A percentile compares a stretch with the other conserved stretches of the same genome.
Conservation (phyloP, 2,888 invertebrate genomes). For the Mythimna pallens region DNA sequence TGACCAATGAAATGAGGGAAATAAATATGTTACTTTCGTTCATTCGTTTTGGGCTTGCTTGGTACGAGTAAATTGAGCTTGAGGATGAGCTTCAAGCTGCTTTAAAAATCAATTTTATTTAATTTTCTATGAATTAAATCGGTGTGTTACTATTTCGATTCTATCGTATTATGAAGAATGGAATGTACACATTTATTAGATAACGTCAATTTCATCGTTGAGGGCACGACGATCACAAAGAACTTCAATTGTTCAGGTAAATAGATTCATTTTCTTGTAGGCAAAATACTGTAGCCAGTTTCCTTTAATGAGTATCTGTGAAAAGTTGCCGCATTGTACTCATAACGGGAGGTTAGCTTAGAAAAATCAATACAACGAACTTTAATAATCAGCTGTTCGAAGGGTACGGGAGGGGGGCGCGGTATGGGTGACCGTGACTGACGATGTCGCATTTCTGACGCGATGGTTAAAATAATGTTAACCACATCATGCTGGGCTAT, state of each 20-base stretch:
- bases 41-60: constrained; percentile 71
- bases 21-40: constrained; percentile 72
- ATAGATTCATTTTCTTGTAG: constrained; percentile 68
- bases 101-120: constrained; percentile 70
- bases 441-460: constrained; percentile 77
- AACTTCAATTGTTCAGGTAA: constrained; percentile 92
- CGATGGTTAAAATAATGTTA: constrained; percentile 72
- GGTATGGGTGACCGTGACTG: constrained; percentile 87
- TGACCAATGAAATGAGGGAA: constrained; percentile 66
- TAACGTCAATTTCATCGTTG: constrained; percentile 90
- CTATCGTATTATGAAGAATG: constrained; percentile 88
- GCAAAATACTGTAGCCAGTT: constrained; percentile 58
- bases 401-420: constrained; percentile 80
- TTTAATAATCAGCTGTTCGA: constrained; percentile 89
- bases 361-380: constrained; percentile 89
- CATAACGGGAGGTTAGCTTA: constrained; percentile 82
- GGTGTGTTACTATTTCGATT: constrained; percentile 71
- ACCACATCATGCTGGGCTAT: constrained; percentile 65
- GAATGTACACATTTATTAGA: constrained; percentile 93
- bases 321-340: constrained; percentile 67
- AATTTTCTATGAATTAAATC: constrained; percentile 77
- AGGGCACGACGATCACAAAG: constrained; percentile 91
- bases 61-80: constrained; percentile 59
- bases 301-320: constrained; percentile 35
- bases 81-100: constrained; percentile 55